Conservation (phyloP, 2,797 vertebrate species). For the Scomberomorus guttatus region DNA sequence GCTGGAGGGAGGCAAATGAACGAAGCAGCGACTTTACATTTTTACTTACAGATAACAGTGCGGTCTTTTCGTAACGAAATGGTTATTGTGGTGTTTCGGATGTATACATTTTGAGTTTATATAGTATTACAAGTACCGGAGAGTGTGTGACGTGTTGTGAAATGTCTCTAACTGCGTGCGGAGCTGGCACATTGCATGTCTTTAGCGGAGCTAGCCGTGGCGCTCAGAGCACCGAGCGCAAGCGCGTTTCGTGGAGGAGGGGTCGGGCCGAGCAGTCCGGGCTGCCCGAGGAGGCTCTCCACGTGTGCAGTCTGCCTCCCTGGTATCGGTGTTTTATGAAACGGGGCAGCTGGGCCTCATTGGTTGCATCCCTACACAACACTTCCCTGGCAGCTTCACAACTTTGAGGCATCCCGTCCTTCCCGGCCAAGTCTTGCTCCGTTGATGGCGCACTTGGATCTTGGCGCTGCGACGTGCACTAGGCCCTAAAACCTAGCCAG, state of each 20-base stretch:
- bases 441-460: constrained; percentile 79
- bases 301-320: constrained; percentile 73
- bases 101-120: not conserved
- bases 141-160: constrained; percentile 10
- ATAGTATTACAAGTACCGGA: accelerated
- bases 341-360: constrained; percentile 5
- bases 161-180: constrained; percentile 52
- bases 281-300: constrained; percentile 72
- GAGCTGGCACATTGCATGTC: constrained; percentile 75
- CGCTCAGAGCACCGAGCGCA: constrained; percentile 77
- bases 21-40: constrained; percentile 65
- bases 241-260: constrained; percentile 78
- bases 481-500: constrained; percentile 81
- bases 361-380: constrained; percentile 17
- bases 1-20: constrained; percentile 71
- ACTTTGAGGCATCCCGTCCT: constrained; percentile 49
- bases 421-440: constrained; percentile 23
- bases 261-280: constrained; percentile 71
- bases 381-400: constrained; percentile 18
- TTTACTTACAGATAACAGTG: not conserved
- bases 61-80: accelerated
- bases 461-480: constrained; percentile 70
- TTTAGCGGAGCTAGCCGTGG: constrained; percentile 72
- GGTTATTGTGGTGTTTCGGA: accelerated
- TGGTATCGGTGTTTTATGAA: constrained; percentile 29